Evolutionary conservation across 2,113 vertebrate species (phyloP).

Genomic region (Rhodinocichla rosea): DNA sequence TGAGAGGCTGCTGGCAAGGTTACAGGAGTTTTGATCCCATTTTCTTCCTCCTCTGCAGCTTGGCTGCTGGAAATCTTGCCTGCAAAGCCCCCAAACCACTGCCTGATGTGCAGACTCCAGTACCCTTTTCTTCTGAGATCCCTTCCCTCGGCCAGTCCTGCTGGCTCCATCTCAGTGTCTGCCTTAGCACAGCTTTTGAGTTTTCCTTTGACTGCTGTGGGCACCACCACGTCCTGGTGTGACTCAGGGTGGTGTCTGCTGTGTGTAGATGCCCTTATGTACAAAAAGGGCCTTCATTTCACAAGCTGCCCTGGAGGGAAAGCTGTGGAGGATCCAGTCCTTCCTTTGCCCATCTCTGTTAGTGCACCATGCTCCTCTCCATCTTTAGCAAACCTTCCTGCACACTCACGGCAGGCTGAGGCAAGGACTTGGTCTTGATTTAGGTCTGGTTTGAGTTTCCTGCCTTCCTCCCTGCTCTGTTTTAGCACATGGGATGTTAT

Average conservation of each 20-base stretch:
- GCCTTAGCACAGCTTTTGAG: neutral
- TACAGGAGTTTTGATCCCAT: neutral
- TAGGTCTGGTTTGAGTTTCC: neutral
- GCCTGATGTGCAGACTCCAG: neutral
- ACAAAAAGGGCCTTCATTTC: neutral
- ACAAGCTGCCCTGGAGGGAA: neutral
- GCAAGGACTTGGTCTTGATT: neutral
- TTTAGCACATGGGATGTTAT: neutral
- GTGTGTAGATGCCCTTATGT: no score
- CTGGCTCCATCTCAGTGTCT: neutral
- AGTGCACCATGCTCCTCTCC: neutral
- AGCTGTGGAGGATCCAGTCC: neutral
- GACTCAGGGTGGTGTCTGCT: neutral
- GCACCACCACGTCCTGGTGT: neutral
- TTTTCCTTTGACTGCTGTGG: neutral
- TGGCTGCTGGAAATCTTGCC: neutral
- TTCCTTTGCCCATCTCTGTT: neutral
- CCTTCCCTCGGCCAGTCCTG: neutral
- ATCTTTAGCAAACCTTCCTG: neutral
- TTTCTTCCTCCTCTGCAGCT: neutral
- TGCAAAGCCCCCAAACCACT: neutral
- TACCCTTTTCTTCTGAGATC: neutral
- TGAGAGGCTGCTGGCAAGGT: neutral
- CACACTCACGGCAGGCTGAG: neutral
- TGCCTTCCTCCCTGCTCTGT: neutral